Base-by-base conservation (phyloP, 2,888 invertebrate genomes). In the Euproctis similis region DNA sequence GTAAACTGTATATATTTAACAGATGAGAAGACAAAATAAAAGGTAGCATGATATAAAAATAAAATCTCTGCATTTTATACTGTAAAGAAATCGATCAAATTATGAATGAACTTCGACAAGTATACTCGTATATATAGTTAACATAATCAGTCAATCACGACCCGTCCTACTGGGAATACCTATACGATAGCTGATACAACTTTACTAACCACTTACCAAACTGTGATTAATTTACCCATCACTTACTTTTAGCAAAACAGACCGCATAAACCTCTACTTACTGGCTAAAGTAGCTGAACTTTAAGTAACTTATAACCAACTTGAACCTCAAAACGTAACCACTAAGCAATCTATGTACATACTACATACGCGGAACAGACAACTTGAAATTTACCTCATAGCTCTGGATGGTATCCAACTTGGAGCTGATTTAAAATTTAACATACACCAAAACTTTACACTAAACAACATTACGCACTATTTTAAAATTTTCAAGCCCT, bases 321-420 rank as follows among this genome's bases (percentile, higher is more conserved):
- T n/a, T n/a, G n/a, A n/a, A n/a, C n/a, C n/a, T n/a, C n/a, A n/a
- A n/a, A n/a, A n/a, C n/a, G n/a, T n/a, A n/a, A n/a, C n/a, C n/a
- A n/a, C n/a, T n/a, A n/a, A n/a, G n/a, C n/a, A n/a, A n/a, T n/a
- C n/a, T n/a, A n/a, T n/a, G n/a, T n/a, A n/a, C n/a, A n/a, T n/a
- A n/a, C n/a, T n/a, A n/a, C n/a, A n/a, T 19, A 19, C 7, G n/a
- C 19, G 19, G 3, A 19, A 19, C 19, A n/a, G 19, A 8, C 6
- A 19, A n/a, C n/a, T 14, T 14, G 6, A 4, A 14, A 14, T 35
- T 55, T 71, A 81, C 81, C 78, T 78, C 78, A 78, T 82, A 42
- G 43, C 64, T 58, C 55, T 61, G 55, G 43, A 47, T 48, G 53
- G 71, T 53, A 78, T 82, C 82, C 81, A 82, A 82, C 73, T 74